Evolutionary conservation across 1,140 invertebrate genomes (phyloP).

Genomic region (Globodera rostochiensis): DNA sequence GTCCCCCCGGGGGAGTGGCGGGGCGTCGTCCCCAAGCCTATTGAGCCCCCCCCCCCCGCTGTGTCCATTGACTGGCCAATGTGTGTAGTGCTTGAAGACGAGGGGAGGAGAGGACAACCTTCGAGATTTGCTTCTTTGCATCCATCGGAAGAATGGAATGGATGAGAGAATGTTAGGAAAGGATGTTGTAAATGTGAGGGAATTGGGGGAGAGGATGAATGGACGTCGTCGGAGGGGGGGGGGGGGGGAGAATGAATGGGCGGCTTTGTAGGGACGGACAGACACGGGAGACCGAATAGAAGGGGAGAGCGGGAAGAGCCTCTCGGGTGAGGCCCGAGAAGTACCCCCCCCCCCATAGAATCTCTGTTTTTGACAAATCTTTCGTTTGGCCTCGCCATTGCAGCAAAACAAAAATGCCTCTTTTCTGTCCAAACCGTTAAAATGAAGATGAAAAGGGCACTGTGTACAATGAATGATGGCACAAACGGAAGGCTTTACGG

Average conservation of each 20-base stretch:
- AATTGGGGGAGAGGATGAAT: constrained; percentile 9
- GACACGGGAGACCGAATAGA: neutral
- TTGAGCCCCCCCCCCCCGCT: neutral
- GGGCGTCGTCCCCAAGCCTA: neutral
- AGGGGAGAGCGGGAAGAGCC: neutral
- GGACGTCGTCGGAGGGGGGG: neutral
- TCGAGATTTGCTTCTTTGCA: constrained; percentile 2
- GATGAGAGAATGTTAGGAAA: neutral
- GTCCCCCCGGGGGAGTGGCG: neutral
- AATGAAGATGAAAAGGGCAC: neutral
- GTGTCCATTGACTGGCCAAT: constrained; percentile 16
- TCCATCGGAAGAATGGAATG: neutral
- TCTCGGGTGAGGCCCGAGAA: neutral
- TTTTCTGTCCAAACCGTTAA: neutral
- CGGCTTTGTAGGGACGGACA: constrained; percentile 4
- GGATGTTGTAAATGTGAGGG: constrained; percentile 8
- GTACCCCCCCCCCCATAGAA: neutral
- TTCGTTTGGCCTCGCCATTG: neutral
- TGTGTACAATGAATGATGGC: neutral
- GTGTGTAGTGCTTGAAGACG: constrained; percentile 4
- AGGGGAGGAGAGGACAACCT: neutral
- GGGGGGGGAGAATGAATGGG: neutral
- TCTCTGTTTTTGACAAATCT: neutral
- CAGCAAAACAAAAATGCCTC: constrained; percentile 1
- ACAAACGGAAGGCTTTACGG: neutral